Percentiles rank a stretch among this genome's conserved stretches.
Evolutionary conservation across 2,888 invertebrate species (phyloP).

Genomic region (Margaritifera margaritifera): DNA sequence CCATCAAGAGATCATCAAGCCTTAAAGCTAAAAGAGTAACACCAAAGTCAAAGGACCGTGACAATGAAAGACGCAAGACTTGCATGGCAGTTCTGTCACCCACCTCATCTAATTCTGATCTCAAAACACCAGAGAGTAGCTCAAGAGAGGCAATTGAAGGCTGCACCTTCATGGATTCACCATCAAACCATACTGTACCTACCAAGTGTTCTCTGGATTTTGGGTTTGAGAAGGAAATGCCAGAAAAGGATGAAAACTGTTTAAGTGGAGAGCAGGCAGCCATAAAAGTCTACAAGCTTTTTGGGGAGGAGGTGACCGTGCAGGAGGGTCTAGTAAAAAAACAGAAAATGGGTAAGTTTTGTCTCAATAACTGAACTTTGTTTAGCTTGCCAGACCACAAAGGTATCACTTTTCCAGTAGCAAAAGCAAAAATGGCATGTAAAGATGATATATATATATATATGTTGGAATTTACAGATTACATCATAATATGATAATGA

Average conservation of each 20-base stretch:
- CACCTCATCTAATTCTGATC: constrained; percentile 18
- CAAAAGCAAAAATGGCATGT: too few relatives aligned
- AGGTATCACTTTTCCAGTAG: too few relatives aligned
- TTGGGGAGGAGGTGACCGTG: constrained; percentile 52
- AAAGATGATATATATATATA: too few relatives aligned
- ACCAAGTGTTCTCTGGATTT: constrained; percentile 7
- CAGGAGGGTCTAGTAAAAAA: constrained; percentile 56
- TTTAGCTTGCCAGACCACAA: neutral
- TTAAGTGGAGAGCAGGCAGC: constrained; percentile 15
- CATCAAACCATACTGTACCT: neutral
- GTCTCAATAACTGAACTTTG: neutral
- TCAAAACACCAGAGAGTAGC: neutral
- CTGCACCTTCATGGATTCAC: too few relatives aligned
- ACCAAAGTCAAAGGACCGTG: constrained; percentile 42
- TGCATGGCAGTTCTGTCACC: constrained; percentile 61
- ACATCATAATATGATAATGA: too few relatives aligned
- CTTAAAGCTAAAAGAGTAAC: constrained; percentile 53
- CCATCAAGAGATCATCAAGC: constrained; percentile 64
- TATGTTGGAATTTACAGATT: too few relatives aligned
- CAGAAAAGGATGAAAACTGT: neutral
- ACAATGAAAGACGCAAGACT: constrained; percentile 60
- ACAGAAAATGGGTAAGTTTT: constrained; percentile 51
- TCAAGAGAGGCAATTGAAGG: neutral
- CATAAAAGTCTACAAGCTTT: constrained; percentile 48
- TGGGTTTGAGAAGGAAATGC: constrained; percentile 12